Base-by-base conservation (phyloP, 30 jellyfish, hydroid and myxozoan species). In the Sanderia malayensis region DNA sequence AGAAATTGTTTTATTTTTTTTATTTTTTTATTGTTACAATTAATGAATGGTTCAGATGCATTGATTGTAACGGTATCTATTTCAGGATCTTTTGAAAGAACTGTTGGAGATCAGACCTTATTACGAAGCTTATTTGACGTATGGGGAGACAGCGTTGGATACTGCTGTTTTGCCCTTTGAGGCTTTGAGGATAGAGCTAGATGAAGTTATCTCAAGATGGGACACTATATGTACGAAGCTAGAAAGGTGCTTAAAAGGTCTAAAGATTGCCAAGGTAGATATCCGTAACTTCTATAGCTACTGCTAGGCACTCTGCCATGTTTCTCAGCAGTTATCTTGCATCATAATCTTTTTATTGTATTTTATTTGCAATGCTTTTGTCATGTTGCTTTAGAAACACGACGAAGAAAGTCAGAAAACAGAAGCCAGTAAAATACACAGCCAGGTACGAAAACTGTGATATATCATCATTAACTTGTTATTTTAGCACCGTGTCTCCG, bases 251-350 rank as follows among this genome's bases (percentile, higher is more conserved):
- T 46, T 71, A 33, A 63, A 52, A 10, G 61, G 90, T 57, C 69
- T 86, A 21, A 86, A 52, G 7, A 57, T 71, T 10, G 96, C 96
- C 15, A 79, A 68, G 96, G 96, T 79, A 67, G n/a, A n/a, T n/a
- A n/a, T n/a, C n/a, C n/a, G n/a, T n/a, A n/a, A n/a, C n/a, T n/a
- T n/a, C n/a, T n/a, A n/a, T n/a, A n/a, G n/a, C n/a, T n/a, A n/a
- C n/a, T n/a, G n/a, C n/a, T n/a, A n/a, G n/a, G n/a, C n/a, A n/a
- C n/a, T n/a, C n/a, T n/a, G n/a, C n/a, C n/a, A n/a, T n/a, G n/a
- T n/a, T n/a, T n/a, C n/a, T n/a, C n/a, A n/a, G n/a, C n/a, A n/a
- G n/a, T n/a, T n/a, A n/a, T n/a, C n/a, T n/a, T n/a, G n/a, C n/a
- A n/a, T n/a, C n/a, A n/a, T n/a, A n/a, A n/a, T n/a, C n/a, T n/a